Base-by-base conservation (phyloP, 2,888 invertebrate species). In the Electrophaes corylata region DNA sequence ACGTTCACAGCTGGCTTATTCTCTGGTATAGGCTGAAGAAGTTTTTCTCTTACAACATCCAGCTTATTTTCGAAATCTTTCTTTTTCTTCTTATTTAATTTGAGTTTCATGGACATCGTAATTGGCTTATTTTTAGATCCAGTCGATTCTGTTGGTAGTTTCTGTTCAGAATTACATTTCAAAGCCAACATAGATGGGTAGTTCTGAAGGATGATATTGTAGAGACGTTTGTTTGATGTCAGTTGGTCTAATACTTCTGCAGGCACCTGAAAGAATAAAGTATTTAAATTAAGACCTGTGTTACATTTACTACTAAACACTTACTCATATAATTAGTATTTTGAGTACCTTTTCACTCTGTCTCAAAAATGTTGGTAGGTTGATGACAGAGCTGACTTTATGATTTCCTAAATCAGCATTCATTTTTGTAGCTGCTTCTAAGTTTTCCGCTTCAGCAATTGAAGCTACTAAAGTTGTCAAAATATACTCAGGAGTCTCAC, bases 311-410 rank as follows among this genome's bases (percentile, higher is more conserved):
- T 37, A 49, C 49, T 16, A 41, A 19, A 31, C 43, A n/a, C n/a
- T n/a, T n/a, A 29, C 2, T 10, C 10, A 4, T 10, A 29, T 5
- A 6, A 29, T 20, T 20, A 29, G 10, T 11, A 1, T n/a, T 19
- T 6, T 20, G 12, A 23, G 65, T 86, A 95, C 95, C 92, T 93
- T 95, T 84, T 95, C 95, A 73, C 94, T 94, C 82, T 95, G 93
- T 73, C 93, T 93, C 46, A 96, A 93, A 81, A 95, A 97, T 3
- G 96, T 97, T 1, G 96, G 97, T 49, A 97, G 86, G 81, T 96
- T 95, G 26, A 96, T 93, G 55, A 96, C 95, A 47, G 96, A 96
- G 70, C 94, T 93, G 58, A 87, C 88, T 82, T 89, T 91, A 23
- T 87, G 88, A 44, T 76, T 81, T 52, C 78, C 76, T 37, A 85